These are phyloP conservation scores for Malurus alboscapulatus DNA, from an alignment of 2,113 vertebrate species.

Conservation along the genomic window DNA sequence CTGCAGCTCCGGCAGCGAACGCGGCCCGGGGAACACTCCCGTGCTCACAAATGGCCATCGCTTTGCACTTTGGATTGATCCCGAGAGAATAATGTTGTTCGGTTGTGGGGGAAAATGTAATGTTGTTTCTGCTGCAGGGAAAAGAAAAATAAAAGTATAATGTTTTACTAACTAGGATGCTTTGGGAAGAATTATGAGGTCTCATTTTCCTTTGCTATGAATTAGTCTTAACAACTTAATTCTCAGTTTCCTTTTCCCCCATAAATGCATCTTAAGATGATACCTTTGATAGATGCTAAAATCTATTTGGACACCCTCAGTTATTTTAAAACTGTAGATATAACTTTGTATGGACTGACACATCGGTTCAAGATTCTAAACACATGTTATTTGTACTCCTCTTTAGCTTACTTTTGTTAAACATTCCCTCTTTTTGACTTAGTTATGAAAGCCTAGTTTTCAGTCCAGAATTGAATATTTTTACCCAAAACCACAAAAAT, in stretches of 20 bases:
- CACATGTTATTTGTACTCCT: conserved; percentile 10
- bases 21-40: not conserved
- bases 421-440: not conserved
- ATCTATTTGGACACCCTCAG: not conserved
- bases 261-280: not conserved
- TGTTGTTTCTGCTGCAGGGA: not conserved
- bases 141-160: not conserved
- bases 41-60: not conserved
- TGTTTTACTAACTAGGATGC: not conserved
- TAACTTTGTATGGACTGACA: conserved; percentile 12
- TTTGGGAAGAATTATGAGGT: conserved; percentile 19
- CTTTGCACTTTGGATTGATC: not conserved
- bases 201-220: conserved; percentile 40
- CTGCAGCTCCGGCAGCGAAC: not conserved
- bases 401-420: not conserved
- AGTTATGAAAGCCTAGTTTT: not conserved
- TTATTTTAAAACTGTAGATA: conserved; percentile 31
- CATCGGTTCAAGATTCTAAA: not conserved
- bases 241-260: not conserved
- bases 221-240: conserved; percentile 23
- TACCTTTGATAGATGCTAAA: conserved; percentile 18
- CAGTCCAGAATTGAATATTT: not conserved
- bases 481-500: not conserved
- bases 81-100: not conserved
- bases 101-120: not conserved